These are phyloP conservation scores for Propithecus coquereli DNA, from an alignment of 2,113 vertebrate species.

Conservation along the genomic window DNA sequence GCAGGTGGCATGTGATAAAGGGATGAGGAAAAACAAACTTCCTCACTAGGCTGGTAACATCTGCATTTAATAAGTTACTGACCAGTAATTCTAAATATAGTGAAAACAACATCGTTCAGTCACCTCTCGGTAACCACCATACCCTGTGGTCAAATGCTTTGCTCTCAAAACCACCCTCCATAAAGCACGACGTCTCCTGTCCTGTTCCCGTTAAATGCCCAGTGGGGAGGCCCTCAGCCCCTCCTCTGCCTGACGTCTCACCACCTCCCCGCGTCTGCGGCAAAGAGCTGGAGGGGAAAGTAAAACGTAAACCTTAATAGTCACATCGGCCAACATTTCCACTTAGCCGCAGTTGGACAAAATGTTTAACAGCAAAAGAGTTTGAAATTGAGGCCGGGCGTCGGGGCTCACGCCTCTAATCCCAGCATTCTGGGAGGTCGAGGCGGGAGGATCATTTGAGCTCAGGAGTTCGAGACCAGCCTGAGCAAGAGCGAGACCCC, in stretches of 20 bases:
- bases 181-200: not conserved
- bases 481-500: no score
- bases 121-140: not conserved
- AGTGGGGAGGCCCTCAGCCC: not conserved
- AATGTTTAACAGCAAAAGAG: not conserved
- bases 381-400: not conserved
- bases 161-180: not conserved
- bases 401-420: no score
- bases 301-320: not conserved
- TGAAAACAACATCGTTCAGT: not conserved
- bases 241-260: not conserved
- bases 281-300: not conserved
- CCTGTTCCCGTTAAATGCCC: not conserved
- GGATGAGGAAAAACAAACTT: not conserved
- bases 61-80: conserved; percentile 54
- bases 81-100: not conserved
- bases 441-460: no score
- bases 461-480: no score
- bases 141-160: not conserved
- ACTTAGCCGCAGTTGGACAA: not conserved
- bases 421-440: no score
- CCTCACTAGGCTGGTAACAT: conserved; percentile 69
- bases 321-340: not conserved
- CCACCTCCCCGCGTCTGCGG: not conserved
- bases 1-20: conserved; percentile 40